Base-by-base conservation (phyloP, 2,113 vertebrate species). In the Larimichthys crocea region DNA sequence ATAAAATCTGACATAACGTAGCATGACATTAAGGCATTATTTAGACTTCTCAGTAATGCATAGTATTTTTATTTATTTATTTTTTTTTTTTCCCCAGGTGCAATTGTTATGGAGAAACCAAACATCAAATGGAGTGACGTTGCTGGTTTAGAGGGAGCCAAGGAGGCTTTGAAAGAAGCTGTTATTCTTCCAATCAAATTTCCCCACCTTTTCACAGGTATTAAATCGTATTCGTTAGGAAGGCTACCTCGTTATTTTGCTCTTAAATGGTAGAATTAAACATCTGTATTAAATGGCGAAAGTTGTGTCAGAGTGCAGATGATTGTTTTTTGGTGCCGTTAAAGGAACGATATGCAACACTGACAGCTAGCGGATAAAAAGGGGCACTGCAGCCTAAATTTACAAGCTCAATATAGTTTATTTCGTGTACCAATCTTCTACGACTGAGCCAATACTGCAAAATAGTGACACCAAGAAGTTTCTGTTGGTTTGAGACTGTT, bases 141-240 rank as follows among this genome's bases (percentile, higher is more conserved):
- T 48, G 98, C 98, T 77, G 98, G 98, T 61, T 95, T 99, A 0
- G 98, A 99, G 88, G 97, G 97, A 74, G 98, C 98, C 67, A 99
- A 99, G 89, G 98, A 99, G 88, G 98, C 98, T 0, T 95, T 99
- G 55, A 99, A 99, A 94, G 98, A 99, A 92, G 98, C 98, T 12
- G 97, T 99, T 60, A 99, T 99, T 89, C 91, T 99, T 88, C 98
- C 98, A 53, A 99, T 99, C 91, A 99, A 99, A 90, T 99, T 99
- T 88, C 98, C 98, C 12, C 98, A 99, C 80, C 96, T 99, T 19
- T 99, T 99, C 91, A 99, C 98, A 92, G 98, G 98, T 98, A 89
- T 2, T 35, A 0, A 2, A 31, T 62, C 3, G 24, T 40, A 11
- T 40, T 52, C 0, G 11, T 60, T 26, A 40, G 1, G 3, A 42